These are phyloP conservation scores for Cryptops parisi DNA, from an alignment of 2,888 invertebrate species.

Conservation along the genomic window DNA sequence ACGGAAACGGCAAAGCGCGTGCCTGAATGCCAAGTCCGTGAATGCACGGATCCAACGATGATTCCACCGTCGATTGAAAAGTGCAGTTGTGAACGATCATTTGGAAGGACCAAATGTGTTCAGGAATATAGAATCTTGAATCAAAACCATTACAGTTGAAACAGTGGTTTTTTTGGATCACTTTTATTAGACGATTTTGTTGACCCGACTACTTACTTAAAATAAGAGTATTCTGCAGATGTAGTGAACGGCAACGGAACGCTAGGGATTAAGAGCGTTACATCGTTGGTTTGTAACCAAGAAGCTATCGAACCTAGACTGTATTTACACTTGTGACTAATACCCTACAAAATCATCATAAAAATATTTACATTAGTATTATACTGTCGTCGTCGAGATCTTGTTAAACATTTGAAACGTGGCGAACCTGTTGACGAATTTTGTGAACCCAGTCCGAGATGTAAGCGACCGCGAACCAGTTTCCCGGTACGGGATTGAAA, in stretches of 20 bases:
- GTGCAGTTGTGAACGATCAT: constrained; percentile 34
- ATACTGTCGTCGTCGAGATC: too few species aligned
- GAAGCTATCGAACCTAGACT: constrained; percentile 37
- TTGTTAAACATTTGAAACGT: too few species aligned
- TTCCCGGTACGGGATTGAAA: constrained; percentile 44
- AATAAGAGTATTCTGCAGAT: constrained; percentile 33
- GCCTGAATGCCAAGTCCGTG: constrained; percentile 31
- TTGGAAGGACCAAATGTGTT: constrained; percentile 34
- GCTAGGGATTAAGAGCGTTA: constrained; percentile 33
- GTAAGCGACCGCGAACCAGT: constrained; percentile 63
- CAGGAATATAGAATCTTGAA: constrained; percentile 35
- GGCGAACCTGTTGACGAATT: constrained; percentile 37
- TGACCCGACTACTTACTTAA: constrained; percentile 29
- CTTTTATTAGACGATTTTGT: neutral
- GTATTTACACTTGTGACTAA: constrained; percentile 37
- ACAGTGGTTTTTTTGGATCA: neutral
- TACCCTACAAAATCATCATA: constrained; percentile 34
- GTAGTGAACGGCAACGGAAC: constrained; percentile 29
- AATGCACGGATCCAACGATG: constrained; percentile 28
- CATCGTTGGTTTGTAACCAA: constrained; percentile 34
- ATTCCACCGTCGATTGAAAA: constrained; percentile 21
- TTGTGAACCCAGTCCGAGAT: constrained; percentile 36
- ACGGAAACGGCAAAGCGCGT: constrained; percentile 30
- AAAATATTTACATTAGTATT: too few species aligned
- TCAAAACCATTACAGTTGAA: neutral